Conservation (phyloP, 2,113 vertebrate genomes). For the Argyrosomus japonicus region DNA sequence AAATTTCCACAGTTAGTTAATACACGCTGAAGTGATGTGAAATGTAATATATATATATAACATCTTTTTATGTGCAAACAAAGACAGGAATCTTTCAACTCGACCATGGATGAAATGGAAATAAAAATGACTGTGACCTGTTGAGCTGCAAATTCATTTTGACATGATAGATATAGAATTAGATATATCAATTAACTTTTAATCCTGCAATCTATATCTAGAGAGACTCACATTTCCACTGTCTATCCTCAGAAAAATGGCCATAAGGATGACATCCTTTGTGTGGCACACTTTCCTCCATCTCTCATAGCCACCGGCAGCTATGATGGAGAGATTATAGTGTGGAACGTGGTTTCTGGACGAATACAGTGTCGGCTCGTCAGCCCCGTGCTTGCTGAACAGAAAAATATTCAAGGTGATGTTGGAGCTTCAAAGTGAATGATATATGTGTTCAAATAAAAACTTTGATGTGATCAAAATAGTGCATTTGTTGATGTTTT, state of each 20-base stretch:
- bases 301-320: slow-evolving; percentile 82
- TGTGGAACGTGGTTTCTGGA: slow-evolving; percentile 85
- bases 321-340: slow-evolving; percentile 82
- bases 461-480: background rate
- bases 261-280: slow-evolving; percentile 83
- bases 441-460: background rate
- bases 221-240: background rate
- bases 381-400: slow-evolving; percentile 37
- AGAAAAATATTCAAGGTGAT: slow-evolving; percentile 57
- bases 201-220: background rate
- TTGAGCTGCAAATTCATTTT: background rate
- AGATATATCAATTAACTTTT: background rate
- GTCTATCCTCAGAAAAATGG: slow-evolving; percentile 64
- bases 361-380: slow-evolving; percentile 74
- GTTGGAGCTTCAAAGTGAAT: background rate
- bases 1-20: background rate
- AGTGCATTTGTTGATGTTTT: background rate
- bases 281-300: slow-evolving; percentile 82
- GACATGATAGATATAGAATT: background rate
- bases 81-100: slow-evolving; percentile 1
- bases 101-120: background rate
- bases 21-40: background rate
- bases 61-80: background rate
- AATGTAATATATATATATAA: background rate
- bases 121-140: too few species aligned